Base-by-base conservation (phyloP, 2,797 vertebrate genomes). In the Gallinago stenura region DNA sequence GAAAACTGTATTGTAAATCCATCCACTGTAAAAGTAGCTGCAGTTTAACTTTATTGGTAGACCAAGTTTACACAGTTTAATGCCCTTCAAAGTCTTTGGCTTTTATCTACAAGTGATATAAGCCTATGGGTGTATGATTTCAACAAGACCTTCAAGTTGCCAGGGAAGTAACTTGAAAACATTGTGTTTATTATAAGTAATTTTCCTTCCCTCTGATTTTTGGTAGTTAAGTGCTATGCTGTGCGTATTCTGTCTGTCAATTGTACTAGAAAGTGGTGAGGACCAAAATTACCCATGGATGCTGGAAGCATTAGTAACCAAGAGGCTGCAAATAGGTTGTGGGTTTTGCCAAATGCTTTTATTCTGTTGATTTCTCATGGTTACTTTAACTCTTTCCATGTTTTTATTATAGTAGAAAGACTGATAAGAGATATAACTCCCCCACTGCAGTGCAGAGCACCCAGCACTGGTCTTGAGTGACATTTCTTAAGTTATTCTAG, bases 21-120 rank as follows among this genome's bases (percentile, higher is more conserved):
- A 57, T 96, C 79, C 60, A 24, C 86, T 82, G 33, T 89, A 84
- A 80, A 90, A 78, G 83, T 76, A 95, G 89, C 68, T 96, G 53
- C n/a, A 85, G 69, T 93, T 96, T 65, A 84, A 73, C 77, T 96
- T 95, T 82, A 56, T 93, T 5, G 8, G 10, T 71, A 58, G 87
- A 53, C 91, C n/a, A 76, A 80, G 35, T 90, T 93, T 78, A 54
- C 85, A 68, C 46, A 60, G 54, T 83, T 76, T 94, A 90, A 83
- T 89, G 56, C 17, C n/a, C 65, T 85, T 89, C 53, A 66, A 76
- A 73, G 87, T 93, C 31, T 85, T 91, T 46, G 15, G 37, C 33
- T 81, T 84, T 79, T n/a, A 71, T 87, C 41, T 83, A 43, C 54
- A 85, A 51, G 35, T 33, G 45, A 50, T 83, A 30, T 28, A 92